These are phyloP conservation scores for Sicus ferrugineus DNA, from an alignment of 2,888 invertebrate species.

Conservation along the genomic window DNA sequence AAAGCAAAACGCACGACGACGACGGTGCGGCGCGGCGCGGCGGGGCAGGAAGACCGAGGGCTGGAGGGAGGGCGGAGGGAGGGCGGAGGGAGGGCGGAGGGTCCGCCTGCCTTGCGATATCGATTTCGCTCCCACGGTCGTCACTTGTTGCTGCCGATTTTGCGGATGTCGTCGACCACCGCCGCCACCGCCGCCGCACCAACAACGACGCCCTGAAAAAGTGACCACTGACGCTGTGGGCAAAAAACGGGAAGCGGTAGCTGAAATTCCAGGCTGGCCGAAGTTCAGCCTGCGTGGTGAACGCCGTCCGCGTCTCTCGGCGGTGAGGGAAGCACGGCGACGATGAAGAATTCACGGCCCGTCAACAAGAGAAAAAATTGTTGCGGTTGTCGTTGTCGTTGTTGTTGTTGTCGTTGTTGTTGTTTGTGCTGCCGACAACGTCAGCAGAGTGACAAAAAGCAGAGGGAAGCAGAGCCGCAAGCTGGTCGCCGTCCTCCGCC, in stretches of 20 bases:
- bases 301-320: conserved; percentile 5
- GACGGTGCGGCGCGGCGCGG: no score
- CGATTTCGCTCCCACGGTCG: conserved; percentile 46
- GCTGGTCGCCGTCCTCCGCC: background rate
- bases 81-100: background rate
- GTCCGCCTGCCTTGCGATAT: conserved; percentile 36
- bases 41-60: no score
- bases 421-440: background rate
- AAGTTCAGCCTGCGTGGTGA: conserved; percentile 10
- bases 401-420: background rate
- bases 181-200: background rate
- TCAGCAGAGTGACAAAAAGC: background rate
- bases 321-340: conserved; percentile 11
- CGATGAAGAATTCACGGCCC: background rate
- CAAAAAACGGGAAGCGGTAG: conserved; percentile 1
- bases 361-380: conserved; percentile 5
- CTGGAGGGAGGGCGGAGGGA: background rate
- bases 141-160: background rate
- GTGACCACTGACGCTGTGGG: conserved; percentile 25
- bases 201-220: conserved; percentile 16
- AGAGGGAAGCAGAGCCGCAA: conserved; percentile 23
- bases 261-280: background rate
- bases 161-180: conserved; percentile 31
- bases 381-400: conserved; percentile 18
- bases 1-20: background rate